Evolutionary conservation across 2,888 invertebrate genomes (phyloP).

Genomic region (Anthrax anthrax): DNA sequence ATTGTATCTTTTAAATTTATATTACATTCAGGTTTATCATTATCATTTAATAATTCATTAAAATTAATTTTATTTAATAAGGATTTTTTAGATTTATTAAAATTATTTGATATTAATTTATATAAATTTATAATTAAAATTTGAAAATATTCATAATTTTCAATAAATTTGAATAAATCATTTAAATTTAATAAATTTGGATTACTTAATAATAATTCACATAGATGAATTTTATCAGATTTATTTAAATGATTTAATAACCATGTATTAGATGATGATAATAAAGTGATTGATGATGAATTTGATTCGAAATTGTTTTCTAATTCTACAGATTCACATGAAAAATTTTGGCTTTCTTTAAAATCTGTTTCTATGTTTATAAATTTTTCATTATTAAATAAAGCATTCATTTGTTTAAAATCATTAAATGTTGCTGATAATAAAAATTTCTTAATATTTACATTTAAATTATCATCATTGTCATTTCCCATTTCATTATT

Average conservation of each 20-base stretch:
- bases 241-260: constrained; percentile 17
- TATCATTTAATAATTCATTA: constrained; percentile 5
- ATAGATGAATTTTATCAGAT: constrained; percentile 19
- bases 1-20: constrained; percentile 9
- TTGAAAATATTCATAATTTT: constrained; percentile 23
- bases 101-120: constrained; percentile 13
- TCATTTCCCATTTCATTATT: too few relatives aligned
- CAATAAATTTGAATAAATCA: constrained; percentile 6
- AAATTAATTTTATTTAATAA: constrained; percentile 15
- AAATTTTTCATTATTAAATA: constrained; percentile 14
- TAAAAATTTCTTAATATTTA: constrained; percentile 14
- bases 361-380: too few relatives aligned
- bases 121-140: constrained; percentile 18
- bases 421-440: constrained; percentile 13
- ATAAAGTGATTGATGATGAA: too few relatives aligned
- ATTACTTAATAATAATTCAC: constrained; percentile 9
- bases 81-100: constrained; percentile 16
- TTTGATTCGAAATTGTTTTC: background rate
- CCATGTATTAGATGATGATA: constrained; percentile 15
- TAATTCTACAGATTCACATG: background rate
- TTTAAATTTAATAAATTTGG: constrained; percentile 7
- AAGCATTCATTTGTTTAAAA: constrained; percentile 13
- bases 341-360: too few relatives aligned
- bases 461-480: background rate
- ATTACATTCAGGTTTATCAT: constrained; percentile 7